phyloP scores from a whole-genome alignment of 2,888 invertebrate species.

The Morpho achilles region DNA sequence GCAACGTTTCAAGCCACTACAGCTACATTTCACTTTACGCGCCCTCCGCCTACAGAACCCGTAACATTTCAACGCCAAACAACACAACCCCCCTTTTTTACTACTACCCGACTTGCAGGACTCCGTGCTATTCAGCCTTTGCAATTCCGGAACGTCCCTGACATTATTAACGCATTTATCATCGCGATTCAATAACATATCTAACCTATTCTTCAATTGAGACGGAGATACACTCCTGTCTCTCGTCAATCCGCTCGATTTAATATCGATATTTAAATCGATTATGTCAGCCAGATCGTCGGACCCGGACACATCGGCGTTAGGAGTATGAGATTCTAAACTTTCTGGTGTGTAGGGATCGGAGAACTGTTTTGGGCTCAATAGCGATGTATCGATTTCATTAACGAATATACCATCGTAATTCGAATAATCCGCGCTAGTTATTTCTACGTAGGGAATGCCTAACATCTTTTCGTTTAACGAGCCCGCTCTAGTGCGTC shows the following conservation, averaged over 20 bases:
- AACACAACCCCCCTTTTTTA: conserved; percentile 55
- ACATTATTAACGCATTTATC: conserved; percentile 28
- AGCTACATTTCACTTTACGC: conserved; percentile 51
- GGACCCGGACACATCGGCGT: conserved; percentile 61
- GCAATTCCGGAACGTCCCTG: conserved; percentile 43
- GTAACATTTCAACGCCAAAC: conserved; percentile 63
- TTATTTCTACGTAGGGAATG: conserved; percentile 72
- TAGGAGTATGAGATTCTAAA: conserved; percentile 86
- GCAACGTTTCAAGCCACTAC: conserved; percentile 56
- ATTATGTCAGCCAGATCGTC: conserved; percentile 50
- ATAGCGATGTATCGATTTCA: conserved; percentile 72
- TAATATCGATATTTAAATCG: conserved; percentile 43
- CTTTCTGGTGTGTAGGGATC: conserved; percentile 93
- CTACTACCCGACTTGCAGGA: conserved; percentile 60
- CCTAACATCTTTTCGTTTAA: conserved; percentile 53
- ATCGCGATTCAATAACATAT: conserved; percentile 55
- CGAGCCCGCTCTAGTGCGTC: conserved; percentile 52
- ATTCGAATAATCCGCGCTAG: conserved; percentile 67
- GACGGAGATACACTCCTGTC: conserved; percentile 80
- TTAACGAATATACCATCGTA: conserved; percentile 71
- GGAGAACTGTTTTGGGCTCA: conserved; percentile 60
- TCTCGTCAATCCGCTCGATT: conserved; percentile 39
- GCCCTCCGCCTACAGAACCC: conserved; percentile 63
- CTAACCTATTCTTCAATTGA: conserved; percentile 81
- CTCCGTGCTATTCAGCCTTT: conserved; percentile 59